phyloP scores from a whole-genome alignment of 2,888 invertebrate species.

The Tetheella fluctuosa region DNA sequence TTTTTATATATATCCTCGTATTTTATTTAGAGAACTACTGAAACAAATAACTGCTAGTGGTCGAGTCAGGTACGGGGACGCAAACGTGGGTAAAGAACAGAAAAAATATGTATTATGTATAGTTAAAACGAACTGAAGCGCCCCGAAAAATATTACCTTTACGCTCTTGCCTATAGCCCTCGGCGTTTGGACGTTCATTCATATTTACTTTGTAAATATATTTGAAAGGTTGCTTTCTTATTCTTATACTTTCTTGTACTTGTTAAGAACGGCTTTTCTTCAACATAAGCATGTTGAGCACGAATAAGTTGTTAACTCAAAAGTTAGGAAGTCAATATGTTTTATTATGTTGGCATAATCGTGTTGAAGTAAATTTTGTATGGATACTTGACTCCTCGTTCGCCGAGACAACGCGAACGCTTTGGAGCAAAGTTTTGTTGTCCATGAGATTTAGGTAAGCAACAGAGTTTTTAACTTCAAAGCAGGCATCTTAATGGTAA shows the following conservation, averaged over 20 bases:
- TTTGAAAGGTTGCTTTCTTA: too few relatives aligned
- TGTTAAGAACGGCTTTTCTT: not conserved
- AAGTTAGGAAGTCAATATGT: not conserved
- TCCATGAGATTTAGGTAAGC: constrained; percentile 13
- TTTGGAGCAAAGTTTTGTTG: not conserved
- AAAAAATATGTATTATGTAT: not conserved
- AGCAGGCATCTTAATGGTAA: constrained; percentile 20
- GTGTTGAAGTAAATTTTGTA: not conserved
- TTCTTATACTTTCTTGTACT: too few relatives aligned
- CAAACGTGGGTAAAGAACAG: not conserved
- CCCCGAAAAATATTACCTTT: not conserved
- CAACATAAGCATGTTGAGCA: not conserved
- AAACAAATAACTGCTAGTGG: not conserved
- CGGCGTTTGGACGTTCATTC: too few relatives aligned
- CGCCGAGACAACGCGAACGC: not conserved
- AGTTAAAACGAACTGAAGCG: not conserved
- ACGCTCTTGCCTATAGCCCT: too few relatives aligned
- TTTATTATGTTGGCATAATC: not conserved
- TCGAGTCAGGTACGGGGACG: not conserved
- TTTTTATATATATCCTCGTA: constrained; percentile 14
- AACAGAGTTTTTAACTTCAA: constrained; percentile 19
- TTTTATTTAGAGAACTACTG: constrained; percentile 4
- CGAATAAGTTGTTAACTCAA: not conserved
- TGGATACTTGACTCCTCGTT: not conserved
- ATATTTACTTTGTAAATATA: too few relatives aligned